A percentile compares a stretch with the other conserved stretches of the same genome.
Conservation (phyloP, 2,888 invertebrate genomes). For the Molorchus minor region DNA sequence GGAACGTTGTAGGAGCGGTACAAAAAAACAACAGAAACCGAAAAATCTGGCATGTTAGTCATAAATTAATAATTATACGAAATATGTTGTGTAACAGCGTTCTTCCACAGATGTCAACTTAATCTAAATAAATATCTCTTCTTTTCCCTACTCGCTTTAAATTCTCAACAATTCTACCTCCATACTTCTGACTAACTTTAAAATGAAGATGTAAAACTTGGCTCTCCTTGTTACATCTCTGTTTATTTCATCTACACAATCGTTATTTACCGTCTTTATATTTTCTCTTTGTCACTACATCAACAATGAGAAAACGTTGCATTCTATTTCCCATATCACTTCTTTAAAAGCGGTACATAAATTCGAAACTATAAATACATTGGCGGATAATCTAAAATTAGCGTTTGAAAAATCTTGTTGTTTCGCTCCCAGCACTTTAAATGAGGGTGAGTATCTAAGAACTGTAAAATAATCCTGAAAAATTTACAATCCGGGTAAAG, state of each 20-base stretch:
- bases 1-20: conserved; percentile 4
- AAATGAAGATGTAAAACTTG: conserved; percentile 57
- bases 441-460: conserved; percentile 25
- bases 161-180: conserved; percentile 55
- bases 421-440: conserved; percentile 27
- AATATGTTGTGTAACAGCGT: conserved; percentile 47
- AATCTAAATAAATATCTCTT: conserved; percentile 58
- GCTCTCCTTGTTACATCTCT: conserved; percentile 32
- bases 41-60: conserved; percentile 40
- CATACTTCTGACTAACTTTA: conserved; percentile 51
- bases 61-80: conserved; percentile 53
- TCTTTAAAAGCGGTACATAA: neutral
- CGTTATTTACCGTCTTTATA: conserved; percentile 8
- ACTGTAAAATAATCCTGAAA: conserved; percentile 25
- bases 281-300: neutral
- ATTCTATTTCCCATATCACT: neutral
- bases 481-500: conserved; percentile 16
- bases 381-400: neutral
- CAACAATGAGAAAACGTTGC: neutral
- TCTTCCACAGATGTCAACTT: conserved; percentile 56
- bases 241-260: conserved; percentile 15
- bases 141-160: conserved; percentile 53
- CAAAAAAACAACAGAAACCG: conserved; percentile 20
- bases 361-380: neutral
- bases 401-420: conserved; percentile 27